Evolutionary conservation across 2,888 invertebrate genomes (phyloP).

Genomic region (Omphaloscelis lunosa): DNA sequence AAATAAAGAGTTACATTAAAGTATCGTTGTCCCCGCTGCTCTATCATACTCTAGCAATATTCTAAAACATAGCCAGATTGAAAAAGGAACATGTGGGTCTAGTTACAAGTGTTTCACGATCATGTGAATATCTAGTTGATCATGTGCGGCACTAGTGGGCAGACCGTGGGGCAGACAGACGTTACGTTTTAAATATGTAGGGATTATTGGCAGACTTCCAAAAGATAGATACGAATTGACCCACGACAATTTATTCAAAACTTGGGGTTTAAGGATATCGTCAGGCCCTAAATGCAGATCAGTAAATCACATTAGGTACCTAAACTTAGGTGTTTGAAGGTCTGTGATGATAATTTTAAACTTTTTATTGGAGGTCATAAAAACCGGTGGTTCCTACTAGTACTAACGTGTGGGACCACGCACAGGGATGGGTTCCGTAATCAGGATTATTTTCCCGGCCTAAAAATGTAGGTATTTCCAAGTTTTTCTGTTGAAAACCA

Average conservation of each 20-base stretch:
- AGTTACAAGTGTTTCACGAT: neutral
- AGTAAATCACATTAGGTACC: neutral
- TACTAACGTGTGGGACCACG: neutral
- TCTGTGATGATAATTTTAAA: neutral
- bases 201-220: conserved; percentile 24
- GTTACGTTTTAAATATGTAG: conserved; percentile 10
- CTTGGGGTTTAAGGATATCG: neutral
- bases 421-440: neutral
- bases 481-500: no score
- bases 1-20: neutral
- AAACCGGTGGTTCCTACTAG: neutral
- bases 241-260: neutral
- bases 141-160: conserved; percentile 19
- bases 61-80: neutral
- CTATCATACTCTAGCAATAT: neutral
- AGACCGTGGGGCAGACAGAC: conserved; percentile 5
- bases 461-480: neutral
- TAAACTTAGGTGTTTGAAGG: neutral
- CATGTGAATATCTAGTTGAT: conserved; percentile 9
- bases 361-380: conserved; percentile 2
- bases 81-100: neutral
- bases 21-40: neutral
- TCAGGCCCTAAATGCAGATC: neutral
- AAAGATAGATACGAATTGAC: conserved; percentile 3
- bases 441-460: neutral